Conservation (phyloP, 2,888 invertebrate genomes). For the Neria commutata region DNA sequence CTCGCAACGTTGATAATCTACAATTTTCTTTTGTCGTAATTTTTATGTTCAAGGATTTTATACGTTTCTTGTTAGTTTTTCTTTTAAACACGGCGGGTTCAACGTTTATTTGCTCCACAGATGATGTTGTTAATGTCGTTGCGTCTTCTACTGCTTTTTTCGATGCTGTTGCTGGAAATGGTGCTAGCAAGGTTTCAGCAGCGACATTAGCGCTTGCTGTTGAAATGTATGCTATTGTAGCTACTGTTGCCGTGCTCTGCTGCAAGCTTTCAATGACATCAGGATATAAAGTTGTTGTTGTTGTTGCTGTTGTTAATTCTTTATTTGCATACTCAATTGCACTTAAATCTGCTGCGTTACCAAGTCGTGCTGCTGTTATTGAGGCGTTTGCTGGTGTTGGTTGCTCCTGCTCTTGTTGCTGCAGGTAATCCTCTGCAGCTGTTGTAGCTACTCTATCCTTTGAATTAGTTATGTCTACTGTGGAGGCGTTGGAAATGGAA, state of each 20-base stretch:
- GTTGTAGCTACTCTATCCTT: too few relatives aligned
- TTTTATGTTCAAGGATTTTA: constrained; percentile 2
- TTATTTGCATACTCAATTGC: background rate
- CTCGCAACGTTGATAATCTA: background rate
- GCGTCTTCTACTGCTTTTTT: background rate
- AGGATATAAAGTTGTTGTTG: constrained; percentile 2
- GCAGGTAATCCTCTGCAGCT: too few relatives aligned
- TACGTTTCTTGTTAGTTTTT: background rate
- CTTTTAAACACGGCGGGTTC: constrained; percentile 12
- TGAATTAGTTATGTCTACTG: too few relatives aligned
- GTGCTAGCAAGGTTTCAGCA: background rate
- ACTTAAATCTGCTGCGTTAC: background rate
- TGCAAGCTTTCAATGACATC: background rate
- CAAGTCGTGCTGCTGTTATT: background rate
- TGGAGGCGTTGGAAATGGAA: too few relatives aligned
- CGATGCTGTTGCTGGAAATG: constrained; percentile 9
- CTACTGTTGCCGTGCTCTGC: background rate
- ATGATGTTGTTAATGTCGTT: background rate
- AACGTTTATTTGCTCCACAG: background rate
- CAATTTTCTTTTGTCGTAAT: constrained; percentile 8
- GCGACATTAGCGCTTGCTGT: background rate
- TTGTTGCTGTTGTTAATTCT: constrained; percentile 3
- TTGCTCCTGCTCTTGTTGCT: background rate
- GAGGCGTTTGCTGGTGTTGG: background rate
- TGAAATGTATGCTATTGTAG: background rate